Base-by-base conservation (phyloP, 2,113 vertebrate species). In the Lepisosteus osseus region DNA sequence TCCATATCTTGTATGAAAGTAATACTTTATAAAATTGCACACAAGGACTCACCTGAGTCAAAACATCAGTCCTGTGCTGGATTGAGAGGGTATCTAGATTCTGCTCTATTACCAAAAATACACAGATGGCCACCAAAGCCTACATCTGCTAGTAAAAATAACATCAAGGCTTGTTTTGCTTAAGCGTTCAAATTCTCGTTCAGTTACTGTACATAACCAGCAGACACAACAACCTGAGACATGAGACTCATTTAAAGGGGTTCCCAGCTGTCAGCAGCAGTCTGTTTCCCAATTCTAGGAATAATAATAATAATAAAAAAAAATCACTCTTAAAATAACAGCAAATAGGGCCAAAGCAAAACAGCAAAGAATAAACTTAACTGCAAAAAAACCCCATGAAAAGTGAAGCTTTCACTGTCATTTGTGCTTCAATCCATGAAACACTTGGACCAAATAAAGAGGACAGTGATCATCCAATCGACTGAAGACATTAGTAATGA, bases 201-300 rank as follows among this genome's bases (percentile, higher is more conserved):
- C 65, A 67, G 41, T 29, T 67, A 15, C 29, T 29, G 29, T 29
- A 29, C 54, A 54, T 67, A 67, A 67, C 29, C 13, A 67, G 65
- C 47, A 67, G 54, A 29, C 7, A 9, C 65, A 67, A 51, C 65
- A 67, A 51, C 54, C 45, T 5, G 1, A 67, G 65, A 13, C 65
- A 67, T 47, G 47, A 51, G 65, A 67, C 44, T 54, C 8, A 3
- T 54, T 54, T 47, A 67, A 7, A 29, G 65, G 65, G 42, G 65
- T 42, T 47, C 44, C 7, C 17, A 47, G 45, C 44, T 51, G 45
- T 54, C 65, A 54, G 47, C 6, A 3, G 45, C 11, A n/a, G 65
- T 14, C 65, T 67, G 65, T 51, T 67, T 67, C 65, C 65, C 54
- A n/a, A 67, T 54, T 43, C 45, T 47, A 67, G 65, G 29, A 29